phyloP scores from a whole-genome alignment of 2,113 vertebrate species.

The Calyptommatus sinebrachiatus region DNA sequence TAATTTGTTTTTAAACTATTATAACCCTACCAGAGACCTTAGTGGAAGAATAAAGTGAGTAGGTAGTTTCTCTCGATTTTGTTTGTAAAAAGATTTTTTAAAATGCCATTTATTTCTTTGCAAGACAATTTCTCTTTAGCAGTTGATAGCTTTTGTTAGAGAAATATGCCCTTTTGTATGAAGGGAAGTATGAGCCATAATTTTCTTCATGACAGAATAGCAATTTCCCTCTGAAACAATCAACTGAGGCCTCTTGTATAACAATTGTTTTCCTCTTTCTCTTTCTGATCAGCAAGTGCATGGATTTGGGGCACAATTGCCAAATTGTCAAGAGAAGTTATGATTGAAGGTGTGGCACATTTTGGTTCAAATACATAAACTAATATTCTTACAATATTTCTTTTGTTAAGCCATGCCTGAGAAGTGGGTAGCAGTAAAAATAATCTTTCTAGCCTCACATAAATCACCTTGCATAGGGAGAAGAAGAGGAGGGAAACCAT shows the following conservation, averaged over 20 bases:
- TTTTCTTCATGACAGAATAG: constrained; percentile 1
- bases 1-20: too few relatives aligned
- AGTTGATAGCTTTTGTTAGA: neutral
- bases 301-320: neutral
- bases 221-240: neutral
- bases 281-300: neutral
- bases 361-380: neutral
- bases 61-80: too few relatives aligned
- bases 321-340: constrained; percentile 3
- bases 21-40: too few relatives aligned
- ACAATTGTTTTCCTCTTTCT: neutral
- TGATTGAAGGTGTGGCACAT: neutral
- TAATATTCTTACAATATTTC: constrained; percentile 2
- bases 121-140: neutral
- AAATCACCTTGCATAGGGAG: neutral
- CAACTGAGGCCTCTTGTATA: neutral
- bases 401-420: neutral
- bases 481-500: neutral
- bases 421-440: too few relatives aligned
- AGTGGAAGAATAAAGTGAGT: too few relatives aligned
- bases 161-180: rapidly evolving
- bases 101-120: neutral
- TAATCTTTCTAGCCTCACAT: too few relatives aligned
- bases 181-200: neutral
- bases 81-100: neutral